phyloP scores from a whole-genome alignment of 2,888 invertebrate species.

The Lasioglossum pauxillum region DNA sequence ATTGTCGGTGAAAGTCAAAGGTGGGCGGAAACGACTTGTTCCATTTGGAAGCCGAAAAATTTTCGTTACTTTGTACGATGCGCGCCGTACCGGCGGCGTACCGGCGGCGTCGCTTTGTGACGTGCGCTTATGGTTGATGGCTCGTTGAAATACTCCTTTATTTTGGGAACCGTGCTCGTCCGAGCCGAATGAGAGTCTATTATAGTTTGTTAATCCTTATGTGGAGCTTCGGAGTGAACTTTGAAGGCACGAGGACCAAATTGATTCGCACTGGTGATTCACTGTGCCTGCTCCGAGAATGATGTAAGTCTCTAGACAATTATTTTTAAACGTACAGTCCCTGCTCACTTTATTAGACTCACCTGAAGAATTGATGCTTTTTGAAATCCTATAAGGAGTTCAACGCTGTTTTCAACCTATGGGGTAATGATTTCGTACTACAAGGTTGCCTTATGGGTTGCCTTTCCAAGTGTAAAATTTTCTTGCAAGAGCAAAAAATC shows the following conservation, averaged over 20 bases:
- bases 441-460: too few species aligned
- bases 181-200: neutral
- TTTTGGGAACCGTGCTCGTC: neutral
- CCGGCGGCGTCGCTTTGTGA: neutral
- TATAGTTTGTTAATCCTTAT: neutral
- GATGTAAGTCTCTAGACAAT: neutral
- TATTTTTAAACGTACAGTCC: neutral
- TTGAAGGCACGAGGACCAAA: neutral
- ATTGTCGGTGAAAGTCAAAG: constrained; percentile 50
- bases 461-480: too few species aligned
- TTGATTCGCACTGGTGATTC: neutral
- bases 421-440: too few species aligned
- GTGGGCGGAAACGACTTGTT: constrained; percentile 42
- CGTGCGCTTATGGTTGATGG: neutral
- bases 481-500: too few species aligned
- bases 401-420: too few species aligned
- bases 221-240: neutral
- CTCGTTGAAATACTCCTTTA: neutral
- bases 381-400: too few species aligned
- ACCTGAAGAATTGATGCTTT: too few species aligned
- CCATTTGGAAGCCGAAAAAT: constrained; percentile 3
- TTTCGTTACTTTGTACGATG: constrained; percentile 27
- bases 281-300: neutral
- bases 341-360: too few species aligned
- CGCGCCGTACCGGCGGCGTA: neutral